Percentiles rank a stretch among this genome's conserved stretches.
Conservation (phyloP, 2,888 invertebrate genomes). For the Apamea crenata region DNA sequence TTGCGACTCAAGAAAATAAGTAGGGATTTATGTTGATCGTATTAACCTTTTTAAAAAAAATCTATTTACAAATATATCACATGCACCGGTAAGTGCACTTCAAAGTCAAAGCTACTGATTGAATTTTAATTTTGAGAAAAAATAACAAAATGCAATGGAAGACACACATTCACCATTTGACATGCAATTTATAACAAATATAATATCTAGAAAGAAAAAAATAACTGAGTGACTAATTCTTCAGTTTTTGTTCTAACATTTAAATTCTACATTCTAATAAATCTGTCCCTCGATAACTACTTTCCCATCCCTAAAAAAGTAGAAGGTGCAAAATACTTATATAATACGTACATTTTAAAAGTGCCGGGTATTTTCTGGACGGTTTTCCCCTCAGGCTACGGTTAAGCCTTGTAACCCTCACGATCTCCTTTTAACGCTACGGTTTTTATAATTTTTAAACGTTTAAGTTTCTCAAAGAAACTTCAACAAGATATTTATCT, state of each 20-base stretch:
- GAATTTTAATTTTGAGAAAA: background rate
- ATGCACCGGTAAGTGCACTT: background rate
- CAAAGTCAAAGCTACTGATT: background rate
- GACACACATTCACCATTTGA: too few species aligned
- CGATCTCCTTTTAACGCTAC: conserved; percentile 41
- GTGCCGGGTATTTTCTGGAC: conserved; percentile 59
- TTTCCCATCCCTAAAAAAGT: conserved; percentile 32
- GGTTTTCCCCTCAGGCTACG: conserved; percentile 50
- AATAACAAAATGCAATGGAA: background rate
- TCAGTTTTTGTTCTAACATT: too few species aligned
- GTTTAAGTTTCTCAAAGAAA: conserved; percentile 46
- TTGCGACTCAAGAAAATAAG: background rate
- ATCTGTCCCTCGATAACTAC: conserved; percentile 9
- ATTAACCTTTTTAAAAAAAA: too few species aligned
- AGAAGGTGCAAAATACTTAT: conserved; percentile 67
- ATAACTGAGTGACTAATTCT: too few species aligned
- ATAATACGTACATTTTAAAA: conserved; percentile 64
- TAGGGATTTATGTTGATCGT: too few species aligned
- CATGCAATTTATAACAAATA: too few species aligned
- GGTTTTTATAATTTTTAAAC: conserved; percentile 55
- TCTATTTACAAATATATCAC: too few species aligned
- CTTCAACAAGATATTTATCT: conserved; percentile 14
- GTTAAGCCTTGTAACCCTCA: conserved; percentile 44
- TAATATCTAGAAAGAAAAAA: too few species aligned
- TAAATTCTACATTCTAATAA: too few species aligned